Evolutionary conservation across 2,797 vertebrate genomes (phyloP), one percentile per base, ranked within the genome.

Genomic region (Syngnathus acus): DNA sequence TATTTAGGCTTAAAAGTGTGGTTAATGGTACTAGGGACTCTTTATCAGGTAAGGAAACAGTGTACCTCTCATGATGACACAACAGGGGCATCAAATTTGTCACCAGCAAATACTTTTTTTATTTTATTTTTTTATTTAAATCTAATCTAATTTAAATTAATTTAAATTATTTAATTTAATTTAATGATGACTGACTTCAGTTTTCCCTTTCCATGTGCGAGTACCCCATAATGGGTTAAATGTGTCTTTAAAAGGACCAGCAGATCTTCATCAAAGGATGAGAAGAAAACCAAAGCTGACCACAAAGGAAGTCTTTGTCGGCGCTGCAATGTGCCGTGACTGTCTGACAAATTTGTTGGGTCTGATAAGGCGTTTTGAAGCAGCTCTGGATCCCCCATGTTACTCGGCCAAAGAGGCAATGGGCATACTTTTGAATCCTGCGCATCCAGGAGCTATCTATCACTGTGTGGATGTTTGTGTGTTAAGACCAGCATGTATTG

Each of bases 321-420:
- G 72, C 66, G 71, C 72, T 83, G 79, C 80, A 91, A 92, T 92
- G 89, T 90, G 88, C 91, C 89, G 80, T 91, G 90, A 92, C 90
- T 88, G 78, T 75, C 86, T 81, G 74, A 90, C 88, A 90, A 89
- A 90, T 86, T 90, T 71, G 76, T 62, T 58, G 61, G 55, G 74
- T 76, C 72, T 75, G 92, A 93, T 92, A 91, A 92, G 87, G 62
- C 63, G 47, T 66, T 78, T 85, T 86, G 73, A 84, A 89, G 78
- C 67, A 70, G 85, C 82, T 83, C 84, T 78, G 78, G 84, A 89
- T 87, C 84, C 81, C 79, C 74, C 72, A 86, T 86, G 88, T 90
- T 78, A 78, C 87, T 13, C 71, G 72, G 79, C 32, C 73, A 68
- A 82, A 62, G 74, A 83, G 78, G 72, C 74, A 69, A 68, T 61